Conservation (phyloP, 2,797 vertebrate genomes). For the Anas bernieri region DNA sequence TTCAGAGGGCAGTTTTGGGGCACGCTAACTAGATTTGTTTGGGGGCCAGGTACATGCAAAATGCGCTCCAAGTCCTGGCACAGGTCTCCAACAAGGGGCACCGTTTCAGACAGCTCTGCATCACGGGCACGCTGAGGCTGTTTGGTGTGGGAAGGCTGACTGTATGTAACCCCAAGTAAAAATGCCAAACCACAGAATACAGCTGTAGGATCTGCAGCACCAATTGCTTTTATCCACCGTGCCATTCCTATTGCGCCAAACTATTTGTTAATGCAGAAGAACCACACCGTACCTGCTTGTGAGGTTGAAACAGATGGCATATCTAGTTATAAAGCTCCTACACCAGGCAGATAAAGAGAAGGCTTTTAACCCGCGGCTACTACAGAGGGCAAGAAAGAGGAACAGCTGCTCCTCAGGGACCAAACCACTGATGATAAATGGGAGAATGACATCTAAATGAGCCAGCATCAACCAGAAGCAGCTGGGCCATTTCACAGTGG, state of each 20-base stretch:
- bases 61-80: rapidly evolving
- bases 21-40: rapidly evolving
- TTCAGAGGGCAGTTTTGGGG: neutral
- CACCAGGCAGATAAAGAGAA: neutral
- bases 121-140: neutral
- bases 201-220: neutral
- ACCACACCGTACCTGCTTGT: neutral
- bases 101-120: neutral
- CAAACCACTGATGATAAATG: neutral
- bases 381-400: neutral
- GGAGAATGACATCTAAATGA: neutral
- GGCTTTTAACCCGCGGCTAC: neutral
- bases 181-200: neutral
- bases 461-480: neutral
- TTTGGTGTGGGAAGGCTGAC: neutral
- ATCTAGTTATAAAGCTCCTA: neutral
- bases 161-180: neutral
- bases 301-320: neutral
- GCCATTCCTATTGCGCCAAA: neutral
- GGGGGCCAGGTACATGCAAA: neutral
- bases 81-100: neutral
- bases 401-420: neutral
- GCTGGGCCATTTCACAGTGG: neutral
- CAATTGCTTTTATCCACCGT: neutral
- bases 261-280: neutral